Base-by-base conservation (phyloP, 2,888 invertebrate species). In the Pollenia griseotomentosa region DNA sequence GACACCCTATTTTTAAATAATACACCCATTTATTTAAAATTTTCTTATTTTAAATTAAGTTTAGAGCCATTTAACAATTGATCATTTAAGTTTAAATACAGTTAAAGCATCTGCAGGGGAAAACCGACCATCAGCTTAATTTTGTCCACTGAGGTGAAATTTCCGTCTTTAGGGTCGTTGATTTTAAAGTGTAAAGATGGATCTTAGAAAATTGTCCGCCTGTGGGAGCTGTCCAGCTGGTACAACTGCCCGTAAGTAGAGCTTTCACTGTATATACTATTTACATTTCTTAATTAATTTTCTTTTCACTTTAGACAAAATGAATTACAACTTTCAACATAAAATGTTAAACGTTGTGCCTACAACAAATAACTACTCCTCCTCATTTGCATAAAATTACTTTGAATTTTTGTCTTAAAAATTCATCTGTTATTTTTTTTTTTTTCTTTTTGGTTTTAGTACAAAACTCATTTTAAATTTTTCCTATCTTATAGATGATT, bases 401-500 rank as follows among this genome's bases (percentile, higher is more conserved):
- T 44, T 44, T 42, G 55, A n/a, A 12, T n/a, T 19, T 55, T 46
- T 59, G 1, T 16, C 0, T n/a, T 10, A 0, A 53, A 40, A 80
- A 53, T 65, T 61, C 53, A 46, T 71, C 46, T 66, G 11, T 70
- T 57, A 71, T 75, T 73, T 48, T 70, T 70, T 63, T 40, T 66
- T 16, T n/a, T n/a, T n/a, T n/a, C 14, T 9, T 11, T 77, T 23
- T 23, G 2, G 4, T 33, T 33, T 33, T 33, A 33, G 33, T 33
- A 33, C 6, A 33, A 65, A 85, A 86, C 68, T 79, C 23, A 83
- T 83, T 79, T 86, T 11, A 63, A 86, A 86, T 55, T 87, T 83
- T 83, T 86, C 75, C 65, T 74, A 75, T 86, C 68, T 81, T 55
- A 73, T 57, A 23, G 48, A 53, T 12, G 7, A 1, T 48, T 51